Conservation (phyloP, 2,797 vertebrate species). For the Lindbergichthys nudifrons region DNA sequence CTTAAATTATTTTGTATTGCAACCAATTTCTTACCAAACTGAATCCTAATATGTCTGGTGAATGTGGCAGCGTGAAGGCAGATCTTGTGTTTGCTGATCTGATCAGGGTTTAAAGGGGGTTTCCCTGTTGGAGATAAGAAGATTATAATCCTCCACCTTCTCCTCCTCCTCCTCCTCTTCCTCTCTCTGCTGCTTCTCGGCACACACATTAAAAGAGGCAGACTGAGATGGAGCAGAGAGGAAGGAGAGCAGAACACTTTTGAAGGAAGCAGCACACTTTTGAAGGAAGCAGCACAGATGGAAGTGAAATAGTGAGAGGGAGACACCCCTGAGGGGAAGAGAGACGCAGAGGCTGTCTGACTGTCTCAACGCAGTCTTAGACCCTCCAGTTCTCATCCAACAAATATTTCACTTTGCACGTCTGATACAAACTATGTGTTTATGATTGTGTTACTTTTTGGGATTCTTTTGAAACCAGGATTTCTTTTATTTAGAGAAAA, state of each 20-base stretch:
- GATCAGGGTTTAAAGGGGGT: slow-evolving; percentile 76
- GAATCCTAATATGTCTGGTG: slow-evolving; percentile 19
- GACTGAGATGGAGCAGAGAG: slow-evolving; percentile 42
- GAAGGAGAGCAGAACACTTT: slow-evolving; percentile 32
- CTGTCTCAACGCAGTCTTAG: neutral
- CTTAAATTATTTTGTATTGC: neutral
- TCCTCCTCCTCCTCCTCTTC: slow-evolving; percentile 18
- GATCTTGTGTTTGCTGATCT: slow-evolving; percentile 65
- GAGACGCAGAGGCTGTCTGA: slow-evolving; percentile 8
- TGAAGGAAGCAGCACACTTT: slow-evolving; percentile 30
- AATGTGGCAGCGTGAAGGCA: slow-evolving; percentile 50
- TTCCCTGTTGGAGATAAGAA: slow-evolving; percentile 74
- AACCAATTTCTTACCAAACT: slow-evolving; percentile 4
- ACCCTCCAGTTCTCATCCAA: neutral
- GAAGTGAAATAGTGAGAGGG: slow-evolving; percentile 45
- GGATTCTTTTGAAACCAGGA: neutral
- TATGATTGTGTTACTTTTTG: neutral
- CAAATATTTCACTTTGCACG: neutral
- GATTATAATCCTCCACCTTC: slow-evolving; percentile 66
- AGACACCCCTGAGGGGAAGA: slow-evolving; percentile 16
- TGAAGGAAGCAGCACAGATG: slow-evolving; percentile 24
- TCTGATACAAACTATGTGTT: neutral
- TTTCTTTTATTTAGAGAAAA: neutral
- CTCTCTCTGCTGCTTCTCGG: slow-evolving; percentile 28
- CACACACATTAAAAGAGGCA: slow-evolving; percentile 59